Evolutionary conservation across 2,113 vertebrate genomes (phyloP).

Genomic region (Nannobrachium achirus): DNA sequence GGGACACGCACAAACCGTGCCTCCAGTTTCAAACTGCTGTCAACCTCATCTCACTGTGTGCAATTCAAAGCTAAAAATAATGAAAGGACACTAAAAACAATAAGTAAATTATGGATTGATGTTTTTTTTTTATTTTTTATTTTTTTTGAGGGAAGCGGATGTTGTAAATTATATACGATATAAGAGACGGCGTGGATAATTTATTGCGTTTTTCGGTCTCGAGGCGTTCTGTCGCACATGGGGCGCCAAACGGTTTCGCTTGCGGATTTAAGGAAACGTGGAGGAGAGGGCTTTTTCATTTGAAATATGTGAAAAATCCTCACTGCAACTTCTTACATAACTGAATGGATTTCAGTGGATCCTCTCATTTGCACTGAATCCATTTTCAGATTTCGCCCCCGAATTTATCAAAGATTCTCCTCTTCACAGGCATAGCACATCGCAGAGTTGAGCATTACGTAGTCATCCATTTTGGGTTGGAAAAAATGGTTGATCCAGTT

Average conservation of each 20-base stretch:
- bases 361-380: too few relatives aligned
- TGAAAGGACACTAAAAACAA: conserved; percentile 76
- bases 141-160: conserved; percentile 61
- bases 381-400: too few relatives aligned
- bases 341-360: too few relatives aligned
- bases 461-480: too few relatives aligned
- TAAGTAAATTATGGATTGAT: conserved; percentile 66
- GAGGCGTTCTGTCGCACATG: not conserved
- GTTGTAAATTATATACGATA: conserved; percentile 31
- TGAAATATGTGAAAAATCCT: too few relatives aligned
- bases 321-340: too few relatives aligned
- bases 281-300: too few relatives aligned
- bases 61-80: conserved; percentile 75
- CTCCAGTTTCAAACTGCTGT: conserved; percentile 66
- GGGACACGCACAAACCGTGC: conserved; percentile 68
- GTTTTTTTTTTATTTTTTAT: not conserved
- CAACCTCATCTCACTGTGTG: conserved; percentile 78
- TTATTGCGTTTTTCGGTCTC: conserved; percentile 61
- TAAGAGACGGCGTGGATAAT: conserved; percentile 21
- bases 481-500: too few relatives aligned
- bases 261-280: not conserved
- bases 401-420: too few relatives aligned
- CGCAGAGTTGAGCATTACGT: too few relatives aligned
- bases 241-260: not conserved
- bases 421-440: too few relatives aligned